Base-by-base conservation (phyloP, 1,140 invertebrate species). In the Papilio machaon region DNA sequence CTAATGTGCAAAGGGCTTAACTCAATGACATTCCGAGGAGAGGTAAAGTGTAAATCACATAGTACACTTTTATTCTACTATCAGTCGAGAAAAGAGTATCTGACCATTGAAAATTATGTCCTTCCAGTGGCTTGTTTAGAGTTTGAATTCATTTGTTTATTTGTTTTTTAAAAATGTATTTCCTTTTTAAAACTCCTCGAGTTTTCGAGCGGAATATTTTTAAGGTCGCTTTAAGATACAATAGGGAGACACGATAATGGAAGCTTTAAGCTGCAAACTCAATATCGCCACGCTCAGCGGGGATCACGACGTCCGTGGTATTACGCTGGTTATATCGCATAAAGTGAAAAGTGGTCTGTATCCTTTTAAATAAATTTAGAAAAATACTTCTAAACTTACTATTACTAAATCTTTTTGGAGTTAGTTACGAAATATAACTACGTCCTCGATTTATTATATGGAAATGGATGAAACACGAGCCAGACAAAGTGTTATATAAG, bases 241-340 rank as follows among this genome's bases (percentile, higher is more conserved):
- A 70, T 38, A 70, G 64, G 64, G 64, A 70, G 23, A 70, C 64
- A 35, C 64, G 64, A 70, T 70, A 70, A 70, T 70, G 64, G 64
- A 70, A 70, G 64, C 64, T 70, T 70, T 70, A 70, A 70, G 64
- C 30, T 70, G 60, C 23, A 35, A 70, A 35, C 64, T 35, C 64
- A 35, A 35, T 35, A 70, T 70, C 64, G 13, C 64, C 11, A 70
- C 64, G 64, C 30, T 64, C 60, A 64, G 60, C 60, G 60, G 60
- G 60, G 60, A 64, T 64, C 60, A 30, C 60, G 23, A 30, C 60
- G 54, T 58, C 19, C 58, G 30, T 35, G 23, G 64, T 15, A 67
- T 67, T 67, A 35, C 30, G 64, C 11, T 67, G 23, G 23, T 67
- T 67, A 67, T 67, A 67, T 30, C 23, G 11, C 13, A 67, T 67